phyloP scores from a whole-genome alignment of 2,797 vertebrate genomes.

The Allobates femoralis region DNA sequence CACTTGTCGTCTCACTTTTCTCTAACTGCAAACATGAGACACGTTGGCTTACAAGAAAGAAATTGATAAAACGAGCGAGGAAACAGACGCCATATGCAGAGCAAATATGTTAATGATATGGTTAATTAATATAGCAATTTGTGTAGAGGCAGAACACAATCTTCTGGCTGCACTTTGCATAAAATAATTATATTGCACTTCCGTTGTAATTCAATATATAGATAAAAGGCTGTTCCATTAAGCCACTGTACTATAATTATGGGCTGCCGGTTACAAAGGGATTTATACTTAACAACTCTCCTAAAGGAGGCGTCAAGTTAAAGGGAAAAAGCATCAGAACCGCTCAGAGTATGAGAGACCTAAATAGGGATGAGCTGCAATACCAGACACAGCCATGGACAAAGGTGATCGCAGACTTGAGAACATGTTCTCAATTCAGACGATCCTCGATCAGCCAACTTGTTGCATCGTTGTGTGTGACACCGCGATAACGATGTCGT shows the following conservation, averaged over 20 bases:
- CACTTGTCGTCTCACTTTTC: constrained; percentile 17
- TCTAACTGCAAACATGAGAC: not conserved
- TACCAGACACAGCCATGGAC: too few species aligned
- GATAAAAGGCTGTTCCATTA: constrained; percentile 17
- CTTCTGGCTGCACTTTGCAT: constrained; percentile 23
- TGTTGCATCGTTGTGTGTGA: too few species aligned
- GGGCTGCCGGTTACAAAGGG: not conserved
- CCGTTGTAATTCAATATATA: constrained; percentile 28
- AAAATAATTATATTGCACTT: constrained; percentile 37
- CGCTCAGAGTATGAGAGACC: too few species aligned
- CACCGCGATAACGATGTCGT: too few species aligned
- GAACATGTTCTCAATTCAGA: too few species aligned
- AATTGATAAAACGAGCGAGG: constrained; percentile 10
- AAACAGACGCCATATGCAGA: constrained; percentile 13
- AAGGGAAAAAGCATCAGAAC: too few species aligned
- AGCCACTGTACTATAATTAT: not conserved
- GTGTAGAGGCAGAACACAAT: not conserved
- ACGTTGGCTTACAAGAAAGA: constrained; percentile 23
- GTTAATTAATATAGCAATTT: constrained; percentile 38
- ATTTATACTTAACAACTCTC: not conserved
- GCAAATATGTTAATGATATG: constrained; percentile 26
- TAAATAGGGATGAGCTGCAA: too few species aligned
- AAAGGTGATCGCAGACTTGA: too few species aligned
- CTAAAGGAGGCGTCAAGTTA: not conserved
- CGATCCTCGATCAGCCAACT: too few species aligned